These are phyloP conservation scores for Microplitis demolitor DNA, from an alignment of 1,140 invertebrate species.

Conservation along the genomic window DNA sequence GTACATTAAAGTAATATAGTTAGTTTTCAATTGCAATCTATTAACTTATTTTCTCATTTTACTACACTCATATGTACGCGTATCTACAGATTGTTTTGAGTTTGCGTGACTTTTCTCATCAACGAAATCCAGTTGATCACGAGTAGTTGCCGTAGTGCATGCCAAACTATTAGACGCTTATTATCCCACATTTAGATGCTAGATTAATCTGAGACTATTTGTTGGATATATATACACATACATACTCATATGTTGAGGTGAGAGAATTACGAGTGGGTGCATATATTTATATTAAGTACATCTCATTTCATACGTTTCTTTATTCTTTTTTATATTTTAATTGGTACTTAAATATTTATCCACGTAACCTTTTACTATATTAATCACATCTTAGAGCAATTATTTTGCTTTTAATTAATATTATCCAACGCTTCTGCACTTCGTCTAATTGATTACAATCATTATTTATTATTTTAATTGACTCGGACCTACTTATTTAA, in stretches of 20 bases:
- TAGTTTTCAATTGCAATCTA: too few relatives aligned
- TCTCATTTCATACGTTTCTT: too few relatives aligned
- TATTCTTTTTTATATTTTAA: too few relatives aligned
- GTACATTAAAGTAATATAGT: too few relatives aligned
- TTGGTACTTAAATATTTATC: too few relatives aligned
- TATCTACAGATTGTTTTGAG: not conserved
- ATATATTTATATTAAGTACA: not conserved
- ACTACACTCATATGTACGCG: not conserved
- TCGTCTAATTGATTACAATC: too few relatives aligned
- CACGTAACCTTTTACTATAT: too few relatives aligned
- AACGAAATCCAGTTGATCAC: slow-evolving; percentile 34
- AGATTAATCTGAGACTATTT: slow-evolving; percentile 26
- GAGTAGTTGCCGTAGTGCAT: slow-evolving; percentile 29
- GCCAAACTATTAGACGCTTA: slow-evolving; percentile 36
- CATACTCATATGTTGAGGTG: not conserved
- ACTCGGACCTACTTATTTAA: too few relatives aligned
- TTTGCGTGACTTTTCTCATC: slow-evolving; percentile 42
- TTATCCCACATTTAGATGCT: slow-evolving; percentile 45
- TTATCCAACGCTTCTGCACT: too few relatives aligned
- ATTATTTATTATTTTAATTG: too few relatives aligned
- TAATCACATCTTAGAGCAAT: too few relatives aligned
- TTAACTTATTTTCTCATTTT: not conserved
- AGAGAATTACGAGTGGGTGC: not conserved
- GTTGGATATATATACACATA: not conserved
- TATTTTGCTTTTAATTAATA: too few relatives aligned